Base-by-base conservation (phyloP, 2,113 vertebrate species). In the Notothenia coriiceps region DNA sequence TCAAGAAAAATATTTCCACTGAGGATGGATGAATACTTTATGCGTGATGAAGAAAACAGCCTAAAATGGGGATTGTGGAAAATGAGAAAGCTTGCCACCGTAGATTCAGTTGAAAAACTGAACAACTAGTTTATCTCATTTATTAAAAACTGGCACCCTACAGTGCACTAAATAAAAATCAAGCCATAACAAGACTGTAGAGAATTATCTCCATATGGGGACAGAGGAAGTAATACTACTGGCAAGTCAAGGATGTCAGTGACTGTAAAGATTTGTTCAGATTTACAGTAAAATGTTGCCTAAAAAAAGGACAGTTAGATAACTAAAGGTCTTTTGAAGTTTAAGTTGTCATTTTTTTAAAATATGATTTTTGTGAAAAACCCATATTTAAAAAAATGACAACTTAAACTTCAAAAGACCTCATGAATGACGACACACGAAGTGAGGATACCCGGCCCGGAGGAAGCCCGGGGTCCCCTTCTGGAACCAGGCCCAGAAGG, bases 51-150 rank as follows among this genome's bases (percentile, higher is more conserved):
- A 74, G 79, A 86, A 86, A 86, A 81, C 63, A 64, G 52, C 59
- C 59, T 73, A 1, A 66, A 73, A 85, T 80, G 50, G 56, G 47
- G 61, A 74, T 57, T 72, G 44, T 51, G 70, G 64, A 70, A 70
- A 74, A 86, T 78, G 43, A 50, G 51, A 67, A 77, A 83, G 79
- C 10, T 4, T 1, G 18, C 20, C 2, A n/a, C 47, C 1, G 22
- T 22, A 22, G 22, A 66, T 56, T 74, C 86, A 79, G 20, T 29
- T 69, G 75, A 88, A 74, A 75, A 77, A 74, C 71, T 89, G 70
- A 85, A 44, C 69, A 80, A 89, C 75, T 87, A 75, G 73, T 79
- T 91, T 82, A 89, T 81, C 29, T 73, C 1, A 40, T 40, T 8
- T 40, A 40, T 40, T 40, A 62, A 71, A 78, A 62, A 49, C 13